Evolutionary conservation across 1,140 invertebrate genomes (phyloP).

Genomic region (Calephelis nemesis): DNA sequence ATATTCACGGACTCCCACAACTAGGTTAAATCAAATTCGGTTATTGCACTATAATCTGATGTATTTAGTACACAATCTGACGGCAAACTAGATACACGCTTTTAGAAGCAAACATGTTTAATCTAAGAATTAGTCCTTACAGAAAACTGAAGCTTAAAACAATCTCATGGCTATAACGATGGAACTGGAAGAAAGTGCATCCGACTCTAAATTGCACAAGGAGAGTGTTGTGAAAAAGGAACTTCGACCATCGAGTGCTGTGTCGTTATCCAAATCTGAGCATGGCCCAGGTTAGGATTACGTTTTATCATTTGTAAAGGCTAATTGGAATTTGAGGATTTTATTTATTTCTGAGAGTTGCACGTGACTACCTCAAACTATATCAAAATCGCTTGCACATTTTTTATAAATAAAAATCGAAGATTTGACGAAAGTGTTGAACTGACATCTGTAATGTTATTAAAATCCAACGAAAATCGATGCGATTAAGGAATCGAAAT

Average conservation of each 20-base stretch:
- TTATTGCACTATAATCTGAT: slow-evolving; percentile 73
- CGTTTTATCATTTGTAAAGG: background rate
- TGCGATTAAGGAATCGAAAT: no score
- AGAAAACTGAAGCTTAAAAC: slow-evolving; percentile 41
- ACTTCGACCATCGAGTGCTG: slow-evolving; percentile 66
- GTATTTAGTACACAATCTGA: slow-evolving; percentile 44
- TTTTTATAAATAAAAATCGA: no score
- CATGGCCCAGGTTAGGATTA: slow-evolving; percentile 58
- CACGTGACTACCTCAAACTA: no score
- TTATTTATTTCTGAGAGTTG: background rate
- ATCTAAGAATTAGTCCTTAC: slow-evolving; percentile 43
- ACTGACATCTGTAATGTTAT: no score
- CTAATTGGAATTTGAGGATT: background rate
- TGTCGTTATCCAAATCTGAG: slow-evolving; percentile 70
- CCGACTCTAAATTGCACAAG: slow-evolving; percentile 67
- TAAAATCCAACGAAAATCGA: no score
- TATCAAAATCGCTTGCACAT: no score
- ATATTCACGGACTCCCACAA: slow-evolving; percentile 64
- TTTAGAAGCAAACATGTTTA: slow-evolving; percentile 45
- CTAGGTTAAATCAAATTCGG: slow-evolving; percentile 78
- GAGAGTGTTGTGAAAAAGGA: slow-evolving; percentile 67
- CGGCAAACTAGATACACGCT: slow-evolving; percentile 12
- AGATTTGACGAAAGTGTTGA: no score
- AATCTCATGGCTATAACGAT: slow-evolving; percentile 71
- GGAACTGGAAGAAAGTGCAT: slow-evolving; percentile 68